Base-by-base conservation (phyloP, 2,888 invertebrate genomes). In the Cordylochernes scorpioides region DNA sequence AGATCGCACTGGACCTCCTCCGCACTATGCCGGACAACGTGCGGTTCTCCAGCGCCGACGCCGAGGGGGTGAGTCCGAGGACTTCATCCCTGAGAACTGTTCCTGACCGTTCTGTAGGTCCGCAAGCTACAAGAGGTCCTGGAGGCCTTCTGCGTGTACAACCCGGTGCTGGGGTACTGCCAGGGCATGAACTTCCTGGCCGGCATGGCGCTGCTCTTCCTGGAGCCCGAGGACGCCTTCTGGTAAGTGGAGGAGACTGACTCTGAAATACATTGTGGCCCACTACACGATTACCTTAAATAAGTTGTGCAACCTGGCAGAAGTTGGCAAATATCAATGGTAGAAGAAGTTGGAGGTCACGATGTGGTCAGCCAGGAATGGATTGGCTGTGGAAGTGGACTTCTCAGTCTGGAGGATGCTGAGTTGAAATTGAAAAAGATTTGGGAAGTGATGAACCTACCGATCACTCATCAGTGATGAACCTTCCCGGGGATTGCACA, bases 161-260 rank as follows among this genome's bases (percentile, higher is more conserved):
- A 57, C 40, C 55, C 58, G 8, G 42, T 43, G 8, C 45, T 58
- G 17, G 60, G 60, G 9, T 60, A 60, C 42, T 61, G 60, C 38
- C 60, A 61, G 46, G 60, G 60, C 17, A 59, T 60, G 57, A 60
- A 60, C 46, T 60, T 60, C 45, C 49, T 60, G 14, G 58, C 54
- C 2, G 59, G 55, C 15, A 56, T 60, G 44, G 49, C 51, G 3
- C 49, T 60, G 1, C 46, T 61, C 13, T 58, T 61, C 35, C 49
- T 60, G 39, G 54, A 57, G 30, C 52, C 59, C 2, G 58, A 60
- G 40, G 59, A 60, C 40, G 53, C 59, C 4, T 60, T 60, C 45
- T 60, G 60, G 60, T 56, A 40, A 40, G 43, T 38, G 17, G 6
- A 8, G 6, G 9, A 31, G 17, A 9, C 21, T 2, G 21, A 19